Percentiles rank a stretch among this genome's conserved stretches.
Conservation (phyloP, 2,888 invertebrate species). For the Dichetophora obliterata region DNA sequence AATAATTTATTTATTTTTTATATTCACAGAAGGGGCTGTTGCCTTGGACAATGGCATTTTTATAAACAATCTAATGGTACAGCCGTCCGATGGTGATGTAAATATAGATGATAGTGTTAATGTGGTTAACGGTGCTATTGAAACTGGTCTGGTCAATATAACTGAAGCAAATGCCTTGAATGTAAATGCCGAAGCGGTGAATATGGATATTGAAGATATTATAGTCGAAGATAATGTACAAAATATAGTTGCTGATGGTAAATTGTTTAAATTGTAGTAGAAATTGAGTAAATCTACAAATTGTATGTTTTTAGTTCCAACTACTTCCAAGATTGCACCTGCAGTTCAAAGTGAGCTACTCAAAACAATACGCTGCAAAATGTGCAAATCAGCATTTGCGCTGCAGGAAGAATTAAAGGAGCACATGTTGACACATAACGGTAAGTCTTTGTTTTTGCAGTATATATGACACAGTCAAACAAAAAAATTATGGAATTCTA, state of each 20-base stretch:
- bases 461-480: background rate
- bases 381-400: constrained; percentile 41
- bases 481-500: too few species aligned
- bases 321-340: background rate
- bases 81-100: background rate
- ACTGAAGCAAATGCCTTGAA: background rate
- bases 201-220: constrained; percentile 59
- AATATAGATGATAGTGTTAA: background rate
- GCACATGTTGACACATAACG: constrained; percentile 53
- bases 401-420: constrained; percentile 49
- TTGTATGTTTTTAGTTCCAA: constrained; percentile 16
- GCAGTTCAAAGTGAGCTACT: background rate
- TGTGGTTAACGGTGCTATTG: background rate
- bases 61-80: constrained; percentile 29
- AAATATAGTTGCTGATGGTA: constrained; percentile 35
- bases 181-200: constrained; percentile 25
- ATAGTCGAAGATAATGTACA: constrained; percentile 53
- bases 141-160: background rate
- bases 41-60: constrained; percentile 44
- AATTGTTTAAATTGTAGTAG: background rate
- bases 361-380: constrained; percentile 28
- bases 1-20: background rate
- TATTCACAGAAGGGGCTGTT: constrained; percentile 33
- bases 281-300: background rate
- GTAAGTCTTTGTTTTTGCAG: constrained; percentile 40